Evolutionary conservation across 1,140 invertebrate species (phyloP), one percentile per base, ranked within the genome.

Genomic region (Physella acuta): DNA sequence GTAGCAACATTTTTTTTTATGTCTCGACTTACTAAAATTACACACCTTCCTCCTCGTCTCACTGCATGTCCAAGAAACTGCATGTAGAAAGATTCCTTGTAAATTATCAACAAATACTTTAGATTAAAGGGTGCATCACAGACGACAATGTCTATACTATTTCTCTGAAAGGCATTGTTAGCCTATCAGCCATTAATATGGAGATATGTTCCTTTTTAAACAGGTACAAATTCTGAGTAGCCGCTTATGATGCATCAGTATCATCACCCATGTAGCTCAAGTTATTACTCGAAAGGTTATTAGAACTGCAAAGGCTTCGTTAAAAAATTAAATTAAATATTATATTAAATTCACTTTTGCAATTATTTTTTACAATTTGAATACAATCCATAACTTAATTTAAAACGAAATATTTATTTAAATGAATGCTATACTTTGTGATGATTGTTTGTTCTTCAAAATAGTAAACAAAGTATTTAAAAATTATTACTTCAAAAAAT

Each of bases 101-200:
- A 36, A 20, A 34, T 36, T 24, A 44, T 26, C n/a, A 8, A 16
- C 4, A 67, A 52, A 62, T 74, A 71, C 31, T 74, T 77, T 14
- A 74, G 66, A 36, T 74, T 74, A 70, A 77, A 77, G 30, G 76
- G 76, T 34, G 76, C 74, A 70, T 77, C 76, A 58, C 74, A 75
- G 4, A 77, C 68, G 34, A 77, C 55, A n/a, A 33, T 63, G 44
- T 77, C 71, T 33, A 78, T 65, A 69, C 56, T 31, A 24, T 30
- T n/a, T 58, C 31, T 66, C 60, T 65, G 28, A 68, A 26, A 16
- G 70, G 70, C 44, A 74, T 39, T 37, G 64, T 51, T 26, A 62
- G 26, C 36, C 61, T 63, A 67, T 70, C 63, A 58, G 72, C 68
- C 20, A 52, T 30, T 17, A 73, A 16, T 33, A 62, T 16, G 28